Evolutionary conservation across 2,113 vertebrate species (phyloP).

Genomic region (Hydrochoerus hydrochaeris): DNA sequence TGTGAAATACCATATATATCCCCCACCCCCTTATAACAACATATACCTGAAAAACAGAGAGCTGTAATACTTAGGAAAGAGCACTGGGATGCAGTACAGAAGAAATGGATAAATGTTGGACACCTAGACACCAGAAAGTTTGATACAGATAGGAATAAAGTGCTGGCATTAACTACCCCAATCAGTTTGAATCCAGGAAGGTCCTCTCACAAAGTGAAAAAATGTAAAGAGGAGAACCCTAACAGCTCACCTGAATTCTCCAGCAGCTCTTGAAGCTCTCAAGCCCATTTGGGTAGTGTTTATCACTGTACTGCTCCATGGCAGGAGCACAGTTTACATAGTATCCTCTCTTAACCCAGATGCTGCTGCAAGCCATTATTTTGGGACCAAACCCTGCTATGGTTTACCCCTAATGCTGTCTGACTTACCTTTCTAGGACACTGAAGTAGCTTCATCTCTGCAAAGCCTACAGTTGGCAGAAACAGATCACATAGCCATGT

Average conservation of each 20-base stretch:
- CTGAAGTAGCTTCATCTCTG: background rate
- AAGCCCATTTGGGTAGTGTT: background rate
- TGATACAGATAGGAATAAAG: background rate
- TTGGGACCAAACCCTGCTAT: background rate
- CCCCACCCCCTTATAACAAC: background rate
- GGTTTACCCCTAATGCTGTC: too few relatives aligned
- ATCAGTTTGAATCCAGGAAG: background rate
- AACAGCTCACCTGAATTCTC: background rate
- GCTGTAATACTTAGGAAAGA: background rate
- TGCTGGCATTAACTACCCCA: background rate
- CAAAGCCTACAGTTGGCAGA: background rate
- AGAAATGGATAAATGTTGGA: background rate
- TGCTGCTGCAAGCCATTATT: background rate
- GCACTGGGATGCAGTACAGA: background rate
- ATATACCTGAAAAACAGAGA: background rate
- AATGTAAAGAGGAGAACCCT: too few relatives aligned
- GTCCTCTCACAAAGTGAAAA: background rate
- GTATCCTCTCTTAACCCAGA: background rate
- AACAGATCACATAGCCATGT: background rate
- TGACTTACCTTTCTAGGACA: background rate
- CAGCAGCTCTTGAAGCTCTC: background rate
- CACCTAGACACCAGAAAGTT: background rate
- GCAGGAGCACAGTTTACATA: background rate
- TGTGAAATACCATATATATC: background rate
- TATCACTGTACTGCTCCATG: background rate